phyloP scores from a whole-genome alignment of 2,113 vertebrate genomes.

The Condylura cristata region DNA sequence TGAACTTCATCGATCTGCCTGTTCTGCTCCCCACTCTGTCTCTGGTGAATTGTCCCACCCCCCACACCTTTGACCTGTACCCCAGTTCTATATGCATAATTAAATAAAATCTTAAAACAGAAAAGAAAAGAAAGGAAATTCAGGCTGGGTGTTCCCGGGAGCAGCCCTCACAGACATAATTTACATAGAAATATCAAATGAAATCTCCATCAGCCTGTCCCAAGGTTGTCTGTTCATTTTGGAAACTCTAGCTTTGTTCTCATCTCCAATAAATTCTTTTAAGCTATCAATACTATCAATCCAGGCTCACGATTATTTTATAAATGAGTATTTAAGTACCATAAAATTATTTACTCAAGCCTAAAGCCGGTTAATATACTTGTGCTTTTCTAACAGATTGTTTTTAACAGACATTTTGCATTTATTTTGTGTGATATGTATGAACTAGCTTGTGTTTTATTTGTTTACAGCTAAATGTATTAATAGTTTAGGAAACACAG shows the following conservation, averaged over 20 bases:
- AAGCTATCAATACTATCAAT: neutral
- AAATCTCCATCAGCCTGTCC: neutral
- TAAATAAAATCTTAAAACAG: too few species aligned
- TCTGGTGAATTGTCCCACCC: too few species aligned
- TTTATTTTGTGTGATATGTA: too few species aligned
- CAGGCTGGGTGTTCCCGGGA: too few species aligned
- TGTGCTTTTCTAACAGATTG: neutral
- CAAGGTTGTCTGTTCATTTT: neutral
- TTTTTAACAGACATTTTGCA: neutral
- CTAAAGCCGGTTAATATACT: neutral
- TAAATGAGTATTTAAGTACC: neutral
- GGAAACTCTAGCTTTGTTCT: neutral
- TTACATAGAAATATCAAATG: too few species aligned
- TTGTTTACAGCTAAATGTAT: constrained; percentile 82
- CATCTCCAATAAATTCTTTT: neutral
- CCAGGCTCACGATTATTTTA: neutral
- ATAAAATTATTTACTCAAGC: neutral
- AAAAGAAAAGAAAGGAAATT: too few species aligned
- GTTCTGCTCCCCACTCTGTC: too few species aligned
- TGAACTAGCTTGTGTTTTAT: constrained; percentile 82
- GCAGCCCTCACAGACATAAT: too few species aligned
- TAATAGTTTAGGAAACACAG: constrained; percentile 73
- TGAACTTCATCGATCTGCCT: too few species aligned
- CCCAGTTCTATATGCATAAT: too few species aligned
- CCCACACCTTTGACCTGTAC: too few species aligned